Evolutionary conservation across 2,888 invertebrate genomes (phyloP).

Genomic region (Pollenia angustigena): DNA sequence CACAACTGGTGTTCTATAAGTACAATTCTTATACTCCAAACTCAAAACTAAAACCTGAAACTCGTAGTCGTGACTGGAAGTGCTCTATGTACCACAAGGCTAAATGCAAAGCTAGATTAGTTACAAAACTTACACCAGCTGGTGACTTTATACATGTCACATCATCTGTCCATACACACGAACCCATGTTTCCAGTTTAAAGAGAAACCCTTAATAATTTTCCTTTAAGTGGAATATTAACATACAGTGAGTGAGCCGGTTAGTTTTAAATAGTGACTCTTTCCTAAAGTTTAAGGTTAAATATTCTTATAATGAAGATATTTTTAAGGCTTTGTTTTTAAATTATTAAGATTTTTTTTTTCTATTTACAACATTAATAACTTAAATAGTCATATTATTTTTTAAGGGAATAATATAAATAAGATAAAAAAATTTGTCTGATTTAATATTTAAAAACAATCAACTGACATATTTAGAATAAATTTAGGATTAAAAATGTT

Average conservation of each 20-base stretch:
- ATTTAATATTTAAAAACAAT: no score
- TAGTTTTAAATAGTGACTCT: no score
- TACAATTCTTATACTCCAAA: constrained; percentile 84
- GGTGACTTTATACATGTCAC: constrained; percentile 80
- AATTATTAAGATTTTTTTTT: no score
- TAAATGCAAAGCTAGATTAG: constrained; percentile 82
- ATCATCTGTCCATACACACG: constrained; percentile 79
- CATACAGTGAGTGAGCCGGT: neutral
- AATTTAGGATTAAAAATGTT: no score
- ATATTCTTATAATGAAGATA: no score
- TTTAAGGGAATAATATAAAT: no score
- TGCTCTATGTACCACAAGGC: constrained; percentile 84
- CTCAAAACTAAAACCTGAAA: constrained; percentile 80
- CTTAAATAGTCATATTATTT: no score
- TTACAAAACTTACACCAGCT: constrained; percentile 77
- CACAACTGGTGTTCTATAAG: constrained; percentile 80
- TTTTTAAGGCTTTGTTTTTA: no score
- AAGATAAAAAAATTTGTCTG: no score
- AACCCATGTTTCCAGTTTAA: constrained; percentile 77
- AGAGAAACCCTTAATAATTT: neutral
- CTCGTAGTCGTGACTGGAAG: constrained; percentile 83
- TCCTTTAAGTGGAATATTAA: neutral
- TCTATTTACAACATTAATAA: no score
- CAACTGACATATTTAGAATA: no score
- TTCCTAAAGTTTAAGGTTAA: no score